Evolutionary conservation across 2,797 vertebrate genomes (phyloP).

Genomic region (Scomberomorus guttatus): DNA sequence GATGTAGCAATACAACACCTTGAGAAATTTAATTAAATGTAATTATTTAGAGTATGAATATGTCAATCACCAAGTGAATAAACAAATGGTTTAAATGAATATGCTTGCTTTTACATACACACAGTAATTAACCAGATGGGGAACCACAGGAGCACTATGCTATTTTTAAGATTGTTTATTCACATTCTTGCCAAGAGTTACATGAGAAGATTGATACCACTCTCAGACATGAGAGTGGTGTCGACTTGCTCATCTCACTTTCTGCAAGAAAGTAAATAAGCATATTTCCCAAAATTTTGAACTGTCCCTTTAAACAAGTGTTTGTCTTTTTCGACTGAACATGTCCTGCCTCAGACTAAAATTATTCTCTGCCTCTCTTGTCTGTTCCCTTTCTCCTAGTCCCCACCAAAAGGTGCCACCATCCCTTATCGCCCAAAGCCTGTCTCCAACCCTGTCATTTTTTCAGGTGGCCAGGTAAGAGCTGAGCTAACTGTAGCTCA

Average conservation of each 20-base stretch:
- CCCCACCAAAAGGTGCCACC: slow-evolving; percentile 99
- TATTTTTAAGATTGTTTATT: background rate
- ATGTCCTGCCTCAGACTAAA: background rate
- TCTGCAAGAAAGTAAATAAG: background rate
- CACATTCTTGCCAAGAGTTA: background rate
- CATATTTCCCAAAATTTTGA: slow-evolving; percentile 2
- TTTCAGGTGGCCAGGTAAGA: slow-evolving; percentile 99
- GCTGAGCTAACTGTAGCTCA: slow-evolving; percentile 30
- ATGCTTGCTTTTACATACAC: background rate
- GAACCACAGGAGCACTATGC: background rate
- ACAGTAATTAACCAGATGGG: background rate
- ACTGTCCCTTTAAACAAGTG: background rate
- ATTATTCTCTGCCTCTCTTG: slow-evolving; percentile 82
- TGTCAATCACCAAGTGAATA: background rate
- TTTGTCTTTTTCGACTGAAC: background rate
- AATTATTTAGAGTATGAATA: background rate
- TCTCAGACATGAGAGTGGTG: no score
- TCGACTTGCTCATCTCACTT: no score
- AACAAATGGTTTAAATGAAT: background rate
- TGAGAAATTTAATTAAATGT: slow-evolving; percentile 5
- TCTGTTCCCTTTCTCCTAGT: slow-evolving; percentile 91
- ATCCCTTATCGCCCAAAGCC: slow-evolving; percentile 99
- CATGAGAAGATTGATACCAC: no score
- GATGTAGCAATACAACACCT: background rate
- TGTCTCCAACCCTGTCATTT: slow-evolving; percentile 99